These are phyloP conservation scores for Proteles cristata DNA, from an alignment of 2,113 vertebrate genomes.

Conservation along the genomic window DNA sequence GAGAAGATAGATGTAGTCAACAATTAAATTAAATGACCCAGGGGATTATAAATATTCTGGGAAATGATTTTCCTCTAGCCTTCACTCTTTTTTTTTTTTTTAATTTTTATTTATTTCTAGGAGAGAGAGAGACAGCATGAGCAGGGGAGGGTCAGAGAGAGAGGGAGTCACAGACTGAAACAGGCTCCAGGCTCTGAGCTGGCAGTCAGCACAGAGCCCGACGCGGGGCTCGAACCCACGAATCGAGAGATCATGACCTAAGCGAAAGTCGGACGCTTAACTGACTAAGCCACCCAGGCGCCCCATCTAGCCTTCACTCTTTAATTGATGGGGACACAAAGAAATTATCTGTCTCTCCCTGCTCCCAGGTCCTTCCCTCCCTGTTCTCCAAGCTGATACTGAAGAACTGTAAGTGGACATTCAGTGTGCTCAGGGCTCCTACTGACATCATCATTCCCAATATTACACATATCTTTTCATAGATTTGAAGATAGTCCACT, in stretches of 20 bases:
- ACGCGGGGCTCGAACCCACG: no score
- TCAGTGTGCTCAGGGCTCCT: not conserved
- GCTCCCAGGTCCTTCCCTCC: not conserved
- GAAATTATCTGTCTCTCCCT: not conserved
- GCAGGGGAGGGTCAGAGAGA: no score
- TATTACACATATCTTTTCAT: not conserved
- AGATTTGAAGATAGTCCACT: not conserved
- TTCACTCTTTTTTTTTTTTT: not conserved
- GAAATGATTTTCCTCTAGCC: not conserved
- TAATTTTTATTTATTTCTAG: no score
- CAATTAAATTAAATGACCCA: not conserved
- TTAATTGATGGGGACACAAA: not conserved
- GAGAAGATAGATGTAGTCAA: not conserved
- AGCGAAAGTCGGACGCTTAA: no score
- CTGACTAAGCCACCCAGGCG: no score
- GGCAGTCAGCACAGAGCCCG: no score
- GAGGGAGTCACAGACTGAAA: no score
- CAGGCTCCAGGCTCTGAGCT: no score
- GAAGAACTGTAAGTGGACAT: not conserved
- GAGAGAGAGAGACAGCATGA: no score
- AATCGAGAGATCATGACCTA: no score
- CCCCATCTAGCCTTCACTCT: not conserved
- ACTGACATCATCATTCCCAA: not conserved
- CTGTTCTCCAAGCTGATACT: not conserved
- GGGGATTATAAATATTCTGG: not conserved